phyloP scores from a whole-genome alignment of 2,797 vertebrate species.

The Sebastes kiyomatsui region DNA sequence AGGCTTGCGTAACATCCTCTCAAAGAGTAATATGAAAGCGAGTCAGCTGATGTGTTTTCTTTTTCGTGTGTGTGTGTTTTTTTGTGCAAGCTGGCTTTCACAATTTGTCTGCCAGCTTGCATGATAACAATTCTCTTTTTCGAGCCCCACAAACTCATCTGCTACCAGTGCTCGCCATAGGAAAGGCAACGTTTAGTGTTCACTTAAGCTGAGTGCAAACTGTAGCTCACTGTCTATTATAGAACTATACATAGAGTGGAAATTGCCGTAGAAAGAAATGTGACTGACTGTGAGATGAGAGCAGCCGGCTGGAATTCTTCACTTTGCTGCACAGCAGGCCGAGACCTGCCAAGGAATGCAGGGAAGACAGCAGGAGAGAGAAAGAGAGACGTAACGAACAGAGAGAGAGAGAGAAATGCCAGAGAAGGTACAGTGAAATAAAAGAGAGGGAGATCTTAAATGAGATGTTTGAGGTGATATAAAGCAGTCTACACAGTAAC shows the following conservation, averaged over 20 bases:
- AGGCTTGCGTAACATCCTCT: conserved; percentile 69
- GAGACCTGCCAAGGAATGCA: conserved; percentile 77
- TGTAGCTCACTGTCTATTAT: neutral
- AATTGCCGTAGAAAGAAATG: conserved; percentile 16
- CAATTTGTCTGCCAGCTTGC: conserved; percentile 2
- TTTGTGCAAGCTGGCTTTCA: neutral
- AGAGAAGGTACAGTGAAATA: conserved; percentile 3
- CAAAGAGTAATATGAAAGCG: conserved; percentile 28
- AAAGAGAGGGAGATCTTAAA: neutral
- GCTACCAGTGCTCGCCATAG: neutral
- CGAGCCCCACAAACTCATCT: neutral
- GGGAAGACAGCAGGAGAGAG: conserved; percentile 47
- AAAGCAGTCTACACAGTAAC: neutral
- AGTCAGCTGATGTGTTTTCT: neutral
- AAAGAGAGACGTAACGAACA: conserved; percentile 9
- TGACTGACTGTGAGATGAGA: conserved; percentile 37
- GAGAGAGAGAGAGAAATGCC: neutral
- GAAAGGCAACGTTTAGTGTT: neutral
- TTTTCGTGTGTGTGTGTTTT: neutral
- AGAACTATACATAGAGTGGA: conserved; percentile 10
- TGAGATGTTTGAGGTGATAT: no score
- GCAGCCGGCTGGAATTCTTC: conserved; percentile 49
- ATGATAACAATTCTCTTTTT: neutral
- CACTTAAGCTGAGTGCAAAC: neutral
- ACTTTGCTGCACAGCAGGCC: conserved; percentile 63